A percentile compares a stretch with the other conserved stretches of the same genome.
These are phyloP conservation scores for Drosophila takahashii DNA, from an alignment of 1,140 invertebrate genomes.

Conservation along the genomic window DNA sequence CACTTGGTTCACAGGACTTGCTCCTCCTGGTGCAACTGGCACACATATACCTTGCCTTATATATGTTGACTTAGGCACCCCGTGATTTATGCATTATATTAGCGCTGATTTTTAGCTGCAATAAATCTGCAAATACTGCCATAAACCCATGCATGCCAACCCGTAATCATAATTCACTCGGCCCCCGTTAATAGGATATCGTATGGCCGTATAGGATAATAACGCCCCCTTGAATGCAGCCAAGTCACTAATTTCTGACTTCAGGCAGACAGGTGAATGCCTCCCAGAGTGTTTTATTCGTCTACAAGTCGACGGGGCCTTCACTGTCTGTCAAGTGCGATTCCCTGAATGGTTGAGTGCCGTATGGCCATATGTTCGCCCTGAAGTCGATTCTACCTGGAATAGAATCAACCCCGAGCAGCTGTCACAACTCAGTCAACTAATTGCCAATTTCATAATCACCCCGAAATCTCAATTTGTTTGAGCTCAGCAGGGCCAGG, in stretches of 20 bases:
- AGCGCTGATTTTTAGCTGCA: constrained; percentile 74
- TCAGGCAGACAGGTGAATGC: constrained; percentile 32
- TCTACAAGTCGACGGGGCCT: constrained; percentile 27
- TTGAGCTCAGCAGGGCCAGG: background rate
- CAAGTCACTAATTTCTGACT: constrained; percentile 26
- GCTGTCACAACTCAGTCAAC: constrained; percentile 17
- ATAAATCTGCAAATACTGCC: constrained; percentile 69
- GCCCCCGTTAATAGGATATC: constrained; percentile 24
- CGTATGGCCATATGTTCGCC: constrained; percentile 16
- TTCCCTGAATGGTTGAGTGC: background rate
- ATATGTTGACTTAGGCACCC: constrained; percentile 73
- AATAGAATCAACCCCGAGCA: background rate
- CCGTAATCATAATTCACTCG: constrained; percentile 52
- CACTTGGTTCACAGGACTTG: constrained; percentile 51
- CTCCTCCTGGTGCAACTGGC: constrained; percentile 21
- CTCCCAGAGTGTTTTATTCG: constrained; percentile 23
- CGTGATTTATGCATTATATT: constrained; percentile 82
- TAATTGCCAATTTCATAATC: constrained; percentile 45
- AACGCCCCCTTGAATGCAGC: background rate
- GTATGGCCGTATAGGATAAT: background rate
- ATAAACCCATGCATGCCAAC: constrained; percentile 57
- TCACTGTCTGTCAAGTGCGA: constrained; percentile 20
- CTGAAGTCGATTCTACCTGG: constrained; percentile 17
- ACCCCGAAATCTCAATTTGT: constrained; percentile 26
- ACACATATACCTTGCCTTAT: background rate